Base-by-base conservation (phyloP, 2,888 invertebrate genomes). In the Rhyacophila evoluta region DNA sequence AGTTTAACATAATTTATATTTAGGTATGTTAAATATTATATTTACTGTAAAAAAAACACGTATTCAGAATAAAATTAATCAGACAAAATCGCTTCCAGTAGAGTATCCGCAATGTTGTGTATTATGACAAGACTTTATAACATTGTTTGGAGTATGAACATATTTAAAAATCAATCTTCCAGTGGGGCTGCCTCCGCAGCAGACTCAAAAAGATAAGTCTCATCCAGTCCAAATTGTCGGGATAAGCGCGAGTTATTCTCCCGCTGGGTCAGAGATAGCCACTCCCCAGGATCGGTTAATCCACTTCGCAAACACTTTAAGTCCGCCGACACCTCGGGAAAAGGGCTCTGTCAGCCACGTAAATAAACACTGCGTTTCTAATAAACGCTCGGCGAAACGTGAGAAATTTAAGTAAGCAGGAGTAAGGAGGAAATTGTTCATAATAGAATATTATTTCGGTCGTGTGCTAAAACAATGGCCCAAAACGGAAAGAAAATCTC, bases 261-360 rank as follows among this genome's bases (percentile, higher is more conserved):
- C 55, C 55, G 55, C 55, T 55, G 55, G 55, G 55, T 55, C 55
- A 15, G 25, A 55, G 55, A 55, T 55, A 55, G 55, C 55, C 55
- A 25, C 55, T 25, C 19, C 10, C 15, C 19, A 55, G 55, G 55
- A 19, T 55, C 55, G 55, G 55, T 55, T 55, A 55, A 55, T 55
- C 55, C 55, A 55, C 55, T 55, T 55, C 55, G 55, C 55, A 55
- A 55, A 55, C 55, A 19, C 55, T 55, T 55, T 55, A 15, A 41
- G 55, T 15, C 6, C 19, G 8, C 15, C 25, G 55, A 19, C 55
- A 55, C 55, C 55, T 55, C 15, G 55, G 25, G 25, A 6, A 19
- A 19, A 19, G 19, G 55, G 55, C 55, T 19, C 15, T 55, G 10
- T 55, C 19, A 15, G 10, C 15, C 55, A 10, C 19, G 19, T 19